A percentile compares a stretch with the other conserved stretches of the same genome.
These are phyloP conservation scores for Odontocerum albicorne DNA, from an alignment of 2,888 invertebrate species.

Conservation along the genomic window DNA sequence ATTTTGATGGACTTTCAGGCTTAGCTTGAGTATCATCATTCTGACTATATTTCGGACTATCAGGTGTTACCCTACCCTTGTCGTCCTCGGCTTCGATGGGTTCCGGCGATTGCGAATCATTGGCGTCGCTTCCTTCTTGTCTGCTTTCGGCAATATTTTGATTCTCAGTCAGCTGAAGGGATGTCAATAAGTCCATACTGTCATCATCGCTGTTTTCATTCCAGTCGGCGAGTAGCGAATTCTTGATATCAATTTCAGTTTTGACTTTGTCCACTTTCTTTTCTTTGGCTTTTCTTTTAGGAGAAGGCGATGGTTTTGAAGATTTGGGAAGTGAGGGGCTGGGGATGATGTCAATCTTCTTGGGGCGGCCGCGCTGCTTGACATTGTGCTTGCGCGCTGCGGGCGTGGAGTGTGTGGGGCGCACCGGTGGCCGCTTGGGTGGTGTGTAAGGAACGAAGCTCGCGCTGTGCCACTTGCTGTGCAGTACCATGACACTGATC, in stretches of 20 bases:
- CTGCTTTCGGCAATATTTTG: constrained; percentile 23
- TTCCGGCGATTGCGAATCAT: not conserved
- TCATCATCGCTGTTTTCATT: constrained; percentile 64
- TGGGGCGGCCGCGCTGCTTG: constrained; percentile 24
- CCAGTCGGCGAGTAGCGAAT: constrained; percentile 76
- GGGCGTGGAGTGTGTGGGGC: constrained; percentile 25
- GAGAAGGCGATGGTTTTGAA: constrained; percentile 14
- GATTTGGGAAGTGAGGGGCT: not conserved
- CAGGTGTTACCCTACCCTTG: constrained; percentile 2
- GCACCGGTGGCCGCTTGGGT: constrained; percentile 32
- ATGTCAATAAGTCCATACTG: constrained; percentile 40
- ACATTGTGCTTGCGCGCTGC: constrained; percentile 23
- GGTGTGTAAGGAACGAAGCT: constrained; percentile 54
- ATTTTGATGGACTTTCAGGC: not conserved
- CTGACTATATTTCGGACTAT: constrained; percentile 13
- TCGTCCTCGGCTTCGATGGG: constrained; percentile 1
- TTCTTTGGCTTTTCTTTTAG: constrained; percentile 46
- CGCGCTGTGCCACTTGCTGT: constrained; percentile 69
- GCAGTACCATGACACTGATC: constrained; percentile 72
- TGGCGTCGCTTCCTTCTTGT: not conserved
- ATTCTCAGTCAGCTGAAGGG: constrained; percentile 36
- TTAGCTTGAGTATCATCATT: not conserved
- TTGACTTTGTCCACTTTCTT: constrained; percentile 55
- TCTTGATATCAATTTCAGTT: constrained; percentile 66
- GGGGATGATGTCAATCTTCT: constrained; percentile 17